Base-by-base conservation (phyloP, 2,113 vertebrate species). In the Odontesthes bonariensis region DNA sequence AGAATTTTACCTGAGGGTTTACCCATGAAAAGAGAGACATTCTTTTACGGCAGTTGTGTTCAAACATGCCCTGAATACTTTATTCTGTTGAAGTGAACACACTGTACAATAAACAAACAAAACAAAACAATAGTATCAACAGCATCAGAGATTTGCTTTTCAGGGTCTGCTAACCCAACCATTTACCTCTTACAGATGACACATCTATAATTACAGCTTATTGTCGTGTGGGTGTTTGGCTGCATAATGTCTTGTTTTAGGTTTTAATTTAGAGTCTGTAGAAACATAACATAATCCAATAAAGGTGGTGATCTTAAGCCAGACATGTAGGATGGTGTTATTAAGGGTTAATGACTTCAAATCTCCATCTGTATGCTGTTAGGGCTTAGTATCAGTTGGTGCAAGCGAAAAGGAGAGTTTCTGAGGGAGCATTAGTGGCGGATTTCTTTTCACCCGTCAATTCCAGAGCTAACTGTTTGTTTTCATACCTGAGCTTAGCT, bases 401-500 rank as follows among this genome's bases (percentile, higher is more conserved):
- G 58, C 53, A 71, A 75, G 82, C 40, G 42, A 67, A 79, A 79
- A 82, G 61, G 44, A 78, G 69, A 67, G 80, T 72, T 66, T 79
- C 83, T 81, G 71, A 87, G 73, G 79, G 79, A 58, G 90, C 85
- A 91, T 93, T 89, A 89, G 87, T 61, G 72, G 76, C 54, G 67
- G 92, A 89, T 94, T 95, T 90, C 90, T 92, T 93, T 94, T 93
- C 92, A 93, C 84, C 81, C 54, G 52, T 86, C 91, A 90, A 87
- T 93, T 94, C 89, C 47, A 83, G 92, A 94, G 94, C 94, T 94
- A 94, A 92, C 92, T 94, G 91, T 95, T 95, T 95, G 94, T 94
- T 96, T 96, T 95, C 90, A 84, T 94, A 95, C 94, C 94, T 94
- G 93, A 94, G 93, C 93, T 94, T 92, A 92, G 95, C 96, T 96